Conservation (phyloP, 2,113 vertebrate species). For the Orthonyx spaldingii region DNA sequence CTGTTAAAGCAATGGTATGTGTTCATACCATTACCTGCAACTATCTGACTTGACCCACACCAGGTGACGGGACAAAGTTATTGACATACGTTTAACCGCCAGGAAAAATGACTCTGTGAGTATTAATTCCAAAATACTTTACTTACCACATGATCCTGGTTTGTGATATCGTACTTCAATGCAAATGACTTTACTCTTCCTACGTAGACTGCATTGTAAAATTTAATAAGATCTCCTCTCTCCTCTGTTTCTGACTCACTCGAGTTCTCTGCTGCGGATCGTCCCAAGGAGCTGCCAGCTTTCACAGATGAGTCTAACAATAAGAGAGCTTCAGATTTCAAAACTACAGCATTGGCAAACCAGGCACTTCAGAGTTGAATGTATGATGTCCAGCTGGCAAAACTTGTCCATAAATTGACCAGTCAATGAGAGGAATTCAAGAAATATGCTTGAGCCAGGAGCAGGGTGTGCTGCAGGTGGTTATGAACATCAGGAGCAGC, state of each 20-base stretch:
- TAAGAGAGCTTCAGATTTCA: not conserved
- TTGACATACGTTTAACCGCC: rapidly evolving
- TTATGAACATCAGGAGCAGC: not conserved
- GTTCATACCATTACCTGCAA: not conserved
- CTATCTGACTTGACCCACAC: not conserved
- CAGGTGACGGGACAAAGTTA: not conserved
- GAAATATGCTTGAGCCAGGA: not conserved
- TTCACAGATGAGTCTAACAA: not conserved
- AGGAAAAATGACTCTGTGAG: not conserved
- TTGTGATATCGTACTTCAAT: conserved; percentile 78
- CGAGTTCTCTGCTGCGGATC: not conserved
- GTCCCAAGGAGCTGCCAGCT: not conserved
- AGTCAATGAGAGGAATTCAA: not conserved
- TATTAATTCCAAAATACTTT: not conserved
- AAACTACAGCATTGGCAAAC: not conserved
- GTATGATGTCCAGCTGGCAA: not conserved
- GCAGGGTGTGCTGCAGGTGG: not conserved
- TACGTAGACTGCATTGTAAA: conserved; percentile 90
- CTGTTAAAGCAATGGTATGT: not conserved
- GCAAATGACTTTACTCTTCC: conserved; percentile 88
- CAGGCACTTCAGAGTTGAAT: not conserved
- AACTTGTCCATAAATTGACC: not conserved
- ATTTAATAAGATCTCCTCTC: conserved; percentile 92
- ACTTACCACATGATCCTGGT: conserved; percentile 81
- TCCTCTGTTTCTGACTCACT: conserved; percentile 65